Conservation (phyloP, 2,888 invertebrate genomes). For the Copidosoma aretas region DNA sequence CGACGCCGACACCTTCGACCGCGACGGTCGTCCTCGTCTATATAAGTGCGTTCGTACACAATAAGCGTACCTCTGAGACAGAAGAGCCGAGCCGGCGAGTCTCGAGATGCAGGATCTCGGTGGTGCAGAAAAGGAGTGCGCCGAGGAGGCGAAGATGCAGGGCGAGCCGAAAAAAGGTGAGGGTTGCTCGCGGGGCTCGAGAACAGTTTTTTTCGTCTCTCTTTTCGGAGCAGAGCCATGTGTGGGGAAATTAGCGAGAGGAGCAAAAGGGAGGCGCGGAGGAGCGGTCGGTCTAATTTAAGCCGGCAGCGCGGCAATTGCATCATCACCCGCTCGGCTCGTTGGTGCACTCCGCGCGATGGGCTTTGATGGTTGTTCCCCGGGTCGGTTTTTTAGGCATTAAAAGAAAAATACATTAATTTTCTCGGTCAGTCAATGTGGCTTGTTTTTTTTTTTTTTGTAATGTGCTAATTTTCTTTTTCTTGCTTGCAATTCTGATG, state of each 20-base stretch:
- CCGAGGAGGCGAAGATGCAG: conserved; percentile 17
- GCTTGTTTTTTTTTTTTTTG: no score
- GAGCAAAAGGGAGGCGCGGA: no score
- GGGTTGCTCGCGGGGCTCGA: neutral
- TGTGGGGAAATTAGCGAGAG: neutral
- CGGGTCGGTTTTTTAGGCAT: no score
- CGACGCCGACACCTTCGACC: conserved; percentile 30
- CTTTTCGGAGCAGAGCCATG: neutral
- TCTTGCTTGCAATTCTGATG: no score
- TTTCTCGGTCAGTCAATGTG: no score
- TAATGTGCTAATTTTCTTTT: no score
- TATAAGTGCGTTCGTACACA: no score
- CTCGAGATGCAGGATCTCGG: conserved; percentile 7
- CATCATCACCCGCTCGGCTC: neutral
- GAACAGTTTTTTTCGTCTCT: neutral
- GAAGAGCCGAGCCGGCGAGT: conserved; percentile 7
- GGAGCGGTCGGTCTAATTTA: conserved; percentile 33
- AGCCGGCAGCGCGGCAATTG: conserved; percentile 41
- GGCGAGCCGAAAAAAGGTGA: conserved; percentile 29
- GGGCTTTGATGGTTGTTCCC: no score
- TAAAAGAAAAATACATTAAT: no score
- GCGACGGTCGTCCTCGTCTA: conserved; percentile 3
- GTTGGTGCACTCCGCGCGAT: no score
- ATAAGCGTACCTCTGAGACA: neutral
- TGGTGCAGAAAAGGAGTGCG: no score